Conservation (phyloP, 2,888 invertebrate genomes). For the Xanthia togata region DNA sequence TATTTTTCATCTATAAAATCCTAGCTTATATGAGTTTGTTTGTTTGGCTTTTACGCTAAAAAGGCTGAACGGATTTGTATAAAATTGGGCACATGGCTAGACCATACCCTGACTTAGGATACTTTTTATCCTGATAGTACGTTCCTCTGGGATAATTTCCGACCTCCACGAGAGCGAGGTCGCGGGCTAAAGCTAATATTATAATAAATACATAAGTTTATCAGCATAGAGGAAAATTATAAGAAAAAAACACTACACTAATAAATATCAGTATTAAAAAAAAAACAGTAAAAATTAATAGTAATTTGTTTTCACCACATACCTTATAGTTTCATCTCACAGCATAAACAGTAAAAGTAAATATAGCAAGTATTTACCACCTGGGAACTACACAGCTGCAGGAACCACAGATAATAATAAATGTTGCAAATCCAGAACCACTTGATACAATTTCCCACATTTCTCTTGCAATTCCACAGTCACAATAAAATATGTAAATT, state of each 20-base stretch:
- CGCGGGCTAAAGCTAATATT: too few species aligned
- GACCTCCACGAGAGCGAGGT: too few species aligned
- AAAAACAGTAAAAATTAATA: background rate
- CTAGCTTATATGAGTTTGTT: too few species aligned
- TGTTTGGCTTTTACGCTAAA: too few species aligned
- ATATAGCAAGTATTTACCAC: background rate
- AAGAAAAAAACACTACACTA: background rate
- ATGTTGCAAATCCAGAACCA: conserved; percentile 25
- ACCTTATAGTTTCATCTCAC: background rate
- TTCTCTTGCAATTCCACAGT: conserved; percentile 50
- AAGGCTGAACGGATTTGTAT: too few species aligned
- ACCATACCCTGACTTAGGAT: too few species aligned
- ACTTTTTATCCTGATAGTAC: too few species aligned
- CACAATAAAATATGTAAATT: conserved; percentile 66
- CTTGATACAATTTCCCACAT: conserved; percentile 39
- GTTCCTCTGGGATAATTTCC: too few species aligned
- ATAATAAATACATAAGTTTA: too few species aligned
- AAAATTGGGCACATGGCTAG: too few species aligned
- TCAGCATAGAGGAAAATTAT: background rate
- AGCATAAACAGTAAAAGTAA: background rate
- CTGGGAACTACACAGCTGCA: background rate
- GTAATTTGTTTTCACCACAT: background rate
- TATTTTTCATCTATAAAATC: background rate
- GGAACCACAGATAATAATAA: conserved; percentile 3
- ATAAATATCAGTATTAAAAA: background rate